Base-by-base conservation (phyloP, 2,888 invertebrate species). In the Andrena bicolor region DNA sequence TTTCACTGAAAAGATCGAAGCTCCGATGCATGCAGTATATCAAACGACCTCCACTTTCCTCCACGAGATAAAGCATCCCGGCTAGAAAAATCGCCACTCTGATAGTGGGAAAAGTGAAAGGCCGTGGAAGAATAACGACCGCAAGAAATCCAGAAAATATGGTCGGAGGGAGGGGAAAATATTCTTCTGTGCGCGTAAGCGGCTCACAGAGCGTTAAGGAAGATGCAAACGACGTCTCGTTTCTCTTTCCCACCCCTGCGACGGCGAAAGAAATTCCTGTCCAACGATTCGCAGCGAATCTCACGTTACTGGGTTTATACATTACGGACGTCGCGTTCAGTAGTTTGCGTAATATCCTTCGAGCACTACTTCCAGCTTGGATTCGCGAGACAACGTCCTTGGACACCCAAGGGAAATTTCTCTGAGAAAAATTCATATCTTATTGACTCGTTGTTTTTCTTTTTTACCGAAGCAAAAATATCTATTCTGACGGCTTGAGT, bases 351-450 rank as follows among this genome's bases (percentile, higher is more conserved):
- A 49, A 61, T 41, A 73, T 56, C 65, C 3, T 2, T 41, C 35
- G 26, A 26, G n/a, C 32, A 10, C 35, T 53, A 13, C 7, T 65
- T 35, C 53, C 28, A 28, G 20, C 10, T 16, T 10, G 26, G 53
- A 53, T 65, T 56, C 35, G n/a, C 30, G 20, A 20, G 16, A 16
- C 49, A 63, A 65, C 35, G 26, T 16, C 61, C 23, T 6, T 10
- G 32, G 10, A 5, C 13, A 56, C 65, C 49, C 65, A 8, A 10
- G 73, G 65, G 65, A 73, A 73, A 73, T 73, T 65, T 64, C 65
- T 51, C 20, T 56, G 7, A 20, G 6, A 56, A 28, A 4, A 64
- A 51, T 65, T 20, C 41, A 41, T 41, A 41, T 41, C 41, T 16
- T 16, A 41, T 41, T 1, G 16, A 16, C 16, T 16, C 41, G 4